Evolutionary conservation across 2,888 invertebrate species (phyloP), one percentile per base, ranked within the genome.

Genomic region (Acleris laterana): DNA sequence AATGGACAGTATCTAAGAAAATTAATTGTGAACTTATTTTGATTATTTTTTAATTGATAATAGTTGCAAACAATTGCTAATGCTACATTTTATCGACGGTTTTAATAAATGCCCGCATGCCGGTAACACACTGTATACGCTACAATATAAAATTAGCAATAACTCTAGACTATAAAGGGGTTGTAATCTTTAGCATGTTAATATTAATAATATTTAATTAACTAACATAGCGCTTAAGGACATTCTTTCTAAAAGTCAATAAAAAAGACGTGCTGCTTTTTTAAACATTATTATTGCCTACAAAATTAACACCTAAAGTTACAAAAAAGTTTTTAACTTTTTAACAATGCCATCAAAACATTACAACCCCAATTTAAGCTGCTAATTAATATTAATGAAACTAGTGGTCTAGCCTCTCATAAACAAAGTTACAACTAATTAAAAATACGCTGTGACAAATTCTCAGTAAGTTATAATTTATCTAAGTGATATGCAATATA

Each of bases 401-500:
- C 77, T 78, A 80, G 62, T 71, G 57, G 63, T 72, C 80, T 84
- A 82, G 82, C 80, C 74, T 79, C 79, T 68, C 63, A 77, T 56
- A 74, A 77, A 74, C 72, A 71, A 74, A 73, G 71, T 69, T 71
- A 73, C 71, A 79, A 78, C 74, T 74, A 74, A 72, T 65, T 69
- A 28, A 38, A 52, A 63, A 65, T 67, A 68, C 65, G 79, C 74
- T 73, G 71, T 78, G 76, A 77, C 69, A 70, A 77, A 74, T 70
- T 63, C 70, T 79, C 72, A 78, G 79, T 75, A 79, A 77, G 77
- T 81, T 74, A 76, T 83, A 80, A 82, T 83, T 78, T 83, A 77
- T 81, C 87, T 89, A 89, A 87, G 82, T 92, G 91, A 92, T 92
- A 92, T 92, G 91, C 91, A 90, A 90, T 90, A 89, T 83, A 88